Evolutionary conservation across 2,888 invertebrate genomes (phyloP).

Genomic region (Drosophila neotestacea): DNA sequence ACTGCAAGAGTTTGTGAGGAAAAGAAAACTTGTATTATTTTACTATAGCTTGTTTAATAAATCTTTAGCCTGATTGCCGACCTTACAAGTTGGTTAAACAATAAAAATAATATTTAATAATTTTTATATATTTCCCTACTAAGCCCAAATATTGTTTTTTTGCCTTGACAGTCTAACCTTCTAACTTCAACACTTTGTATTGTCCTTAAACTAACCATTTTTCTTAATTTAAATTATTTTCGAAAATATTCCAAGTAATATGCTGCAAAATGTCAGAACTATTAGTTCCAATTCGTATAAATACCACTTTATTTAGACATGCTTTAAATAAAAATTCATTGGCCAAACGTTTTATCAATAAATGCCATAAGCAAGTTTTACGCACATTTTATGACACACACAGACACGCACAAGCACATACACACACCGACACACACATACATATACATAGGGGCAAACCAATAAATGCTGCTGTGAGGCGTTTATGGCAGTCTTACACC

Average conservation of each 20-base stretch:
- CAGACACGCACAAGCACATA: constrained; percentile 17
- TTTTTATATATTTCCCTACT: no score
- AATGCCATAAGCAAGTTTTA: constrained; percentile 79
- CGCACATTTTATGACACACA: constrained; percentile 74
- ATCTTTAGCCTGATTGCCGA: no score
- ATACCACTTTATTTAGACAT: constrained; percentile 49
- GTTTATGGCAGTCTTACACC: constrained; percentile 73
- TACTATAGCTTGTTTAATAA: no score
- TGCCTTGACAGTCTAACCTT: no score
- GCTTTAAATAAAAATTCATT: constrained; percentile 74
- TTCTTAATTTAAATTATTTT: no score
- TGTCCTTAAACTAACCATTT: no score
- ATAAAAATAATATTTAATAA: no score
- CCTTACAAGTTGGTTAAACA: no score
- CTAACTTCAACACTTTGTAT: no score
- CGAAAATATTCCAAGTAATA: background rate
- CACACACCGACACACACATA: constrained; percentile 4
- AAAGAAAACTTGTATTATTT: no score
- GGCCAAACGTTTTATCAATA: constrained; percentile 78
- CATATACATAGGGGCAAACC: background rate
- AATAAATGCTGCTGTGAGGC: constrained; percentile 51
- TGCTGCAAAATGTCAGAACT: background rate
- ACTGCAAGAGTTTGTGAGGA: no score
- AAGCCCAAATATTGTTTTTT: no score
- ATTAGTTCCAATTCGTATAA: constrained; percentile 31